Evolutionary conservation across 1,140 invertebrate genomes (phyloP), one percentile per base, ranked within the genome.

Genomic region (Arion vulgaris): DNA sequence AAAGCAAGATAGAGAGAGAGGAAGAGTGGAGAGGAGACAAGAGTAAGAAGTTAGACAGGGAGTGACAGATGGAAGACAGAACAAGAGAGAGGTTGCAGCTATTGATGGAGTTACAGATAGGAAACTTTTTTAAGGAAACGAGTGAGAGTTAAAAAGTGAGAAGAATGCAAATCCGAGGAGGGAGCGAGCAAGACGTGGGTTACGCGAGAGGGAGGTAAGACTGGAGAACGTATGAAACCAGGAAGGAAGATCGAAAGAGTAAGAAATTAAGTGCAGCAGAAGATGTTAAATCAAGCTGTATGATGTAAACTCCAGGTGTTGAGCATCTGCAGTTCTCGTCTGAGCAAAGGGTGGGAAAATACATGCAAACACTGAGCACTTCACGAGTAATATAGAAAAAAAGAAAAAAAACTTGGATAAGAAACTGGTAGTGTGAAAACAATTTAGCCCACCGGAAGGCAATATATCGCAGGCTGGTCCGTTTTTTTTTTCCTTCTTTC

Each of bases 1-100:
- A n/a, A n/a, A n/a, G n/a, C n/a, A n/a, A n/a, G n/a, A 74, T 38
- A 74, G 72, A 49, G 38, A 74, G 72, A 74, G 38, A 49, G 41
- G 41, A n/a, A 41, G 72, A 28, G 72, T 1, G 72, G 13, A 28
- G n/a, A n/a, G 19, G 45, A 49, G 45, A 11, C 19, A 19, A 49
- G 45, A 49, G 45, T 11, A 19, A 49, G n/a, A n/a, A n/a, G n/a
- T n/a, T 9, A 49, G 45, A 49, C 45, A 49, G 45, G 19, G 45
- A 49, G 9, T 49, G 45, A 49, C 45, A 49, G 45, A 49, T 49
- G 19, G 45, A 49, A 49, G 45, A 11, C 45, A 49, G 45, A 49
- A 9, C 9, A 19, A 49, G 9, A 49, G 45, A 11, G 9, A 19
- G 45, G 45, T 49, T 49, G 45, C 19, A 49, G n/a, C n/a, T n/a